Conservation (phyloP, 2,113 vertebrate species). For the Gambusia affinis region DNA sequence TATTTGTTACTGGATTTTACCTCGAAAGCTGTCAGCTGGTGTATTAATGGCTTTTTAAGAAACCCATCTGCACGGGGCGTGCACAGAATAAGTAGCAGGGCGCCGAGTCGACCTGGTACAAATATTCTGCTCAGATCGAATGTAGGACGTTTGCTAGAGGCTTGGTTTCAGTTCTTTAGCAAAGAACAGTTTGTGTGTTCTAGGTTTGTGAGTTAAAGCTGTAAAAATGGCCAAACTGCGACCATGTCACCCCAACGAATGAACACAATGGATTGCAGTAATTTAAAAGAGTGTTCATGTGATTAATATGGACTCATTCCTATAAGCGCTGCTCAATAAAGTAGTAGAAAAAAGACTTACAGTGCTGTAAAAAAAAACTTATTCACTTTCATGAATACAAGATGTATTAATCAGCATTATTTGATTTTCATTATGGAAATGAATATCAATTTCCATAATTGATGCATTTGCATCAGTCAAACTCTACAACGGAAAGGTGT, state of each 20-base stretch:
- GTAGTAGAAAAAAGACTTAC: neutral
- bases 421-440: too few relatives aligned
- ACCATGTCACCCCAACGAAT: neutral
- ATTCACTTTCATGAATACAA: too few relatives aligned
- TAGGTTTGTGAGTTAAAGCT: neutral
- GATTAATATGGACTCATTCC: neutral
- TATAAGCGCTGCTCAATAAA: neutral
- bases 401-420: too few relatives aligned
- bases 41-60: conserved; percentile 15
- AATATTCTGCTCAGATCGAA: too few relatives aligned
- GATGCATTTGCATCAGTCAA: too few relatives aligned
- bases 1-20: conserved; percentile 44
- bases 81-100: neutral
- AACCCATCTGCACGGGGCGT: neutral
- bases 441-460: too few relatives aligned
- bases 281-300: too few relatives aligned
- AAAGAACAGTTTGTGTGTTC: neutral
- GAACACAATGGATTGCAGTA: neutral
- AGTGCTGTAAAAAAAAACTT: too few relatives aligned
- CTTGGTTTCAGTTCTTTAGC: neutral
- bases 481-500: too few relatives aligned
- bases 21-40: conserved; percentile 52
- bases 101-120: too few relatives aligned
- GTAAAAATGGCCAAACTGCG: neutral
- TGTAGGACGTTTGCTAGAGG: neutral